Percentiles rank a stretch among this genome's conserved stretches.
phyloP scores from a whole-genome alignment of 2,888 invertebrate species.

The Zaprionus lineosus region DNA sequence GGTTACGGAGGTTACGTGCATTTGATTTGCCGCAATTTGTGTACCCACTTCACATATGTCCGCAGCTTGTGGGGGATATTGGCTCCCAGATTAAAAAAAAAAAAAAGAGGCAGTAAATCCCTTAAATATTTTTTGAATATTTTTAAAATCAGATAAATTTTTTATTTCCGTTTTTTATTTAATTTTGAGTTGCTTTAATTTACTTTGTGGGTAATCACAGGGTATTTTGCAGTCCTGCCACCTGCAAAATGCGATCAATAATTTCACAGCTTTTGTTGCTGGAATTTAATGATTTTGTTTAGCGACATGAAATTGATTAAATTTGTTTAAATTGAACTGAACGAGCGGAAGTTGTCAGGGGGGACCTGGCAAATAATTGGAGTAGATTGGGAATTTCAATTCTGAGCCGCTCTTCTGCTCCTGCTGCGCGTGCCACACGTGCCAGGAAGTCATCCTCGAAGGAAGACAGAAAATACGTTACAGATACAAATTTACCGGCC shows the following conservation, averaged over 20 bases:
- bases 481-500: constrained; percentile 51
- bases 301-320: constrained; percentile 67
- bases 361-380: constrained; percentile 18
- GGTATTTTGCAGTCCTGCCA: no score
- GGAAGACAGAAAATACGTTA: constrained; percentile 49
- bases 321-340: constrained; percentile 69
- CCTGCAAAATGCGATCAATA: no score
- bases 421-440: constrained; percentile 52
- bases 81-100: neutral
- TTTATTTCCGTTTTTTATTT: no score
- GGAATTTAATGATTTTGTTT: constrained; percentile 46
- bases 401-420: constrained; percentile 1
- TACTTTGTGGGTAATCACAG: no score
- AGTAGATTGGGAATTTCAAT: neutral
- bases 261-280: no score
- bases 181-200: no score
- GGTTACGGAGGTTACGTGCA: constrained; percentile 17
- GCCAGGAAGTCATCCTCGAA: constrained; percentile 41
- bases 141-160: no score
- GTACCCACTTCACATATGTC: constrained; percentile 24
- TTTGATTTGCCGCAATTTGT: constrained; percentile 38
- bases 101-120: no score
- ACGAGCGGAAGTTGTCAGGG: constrained; percentile 58
- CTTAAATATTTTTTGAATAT: no score
- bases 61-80: neutral